Evolutionary conservation across 2,797 vertebrate species (phyloP), one percentile per base, ranked within the genome.

Genomic region (Falco biarmicus): DNA sequence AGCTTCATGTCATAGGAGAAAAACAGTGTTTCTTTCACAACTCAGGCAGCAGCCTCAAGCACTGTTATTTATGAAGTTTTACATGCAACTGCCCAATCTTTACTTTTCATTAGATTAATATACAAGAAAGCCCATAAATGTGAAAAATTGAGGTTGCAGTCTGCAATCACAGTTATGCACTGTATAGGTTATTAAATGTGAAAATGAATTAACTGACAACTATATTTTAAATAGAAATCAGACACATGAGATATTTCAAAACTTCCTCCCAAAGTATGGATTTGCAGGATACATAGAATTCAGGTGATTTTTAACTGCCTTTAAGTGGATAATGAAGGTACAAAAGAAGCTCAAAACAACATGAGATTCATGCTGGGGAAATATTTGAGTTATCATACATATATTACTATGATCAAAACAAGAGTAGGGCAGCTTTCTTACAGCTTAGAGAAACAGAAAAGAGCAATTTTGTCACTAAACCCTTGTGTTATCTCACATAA

Each of bases 1-100:
- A 97, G 96, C 95, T 95, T 47, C 93, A 37, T 94, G 84, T 96
- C 92, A 96, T 8, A 93, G 84, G 84, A 89, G 89, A 92, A 96
- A 94, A 96, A 85, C 92, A 94, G 64, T 41, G 85, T 89, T 97
- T 73, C 87, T 95, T 95, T 95, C 93, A 65, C 68, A 56, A 79
- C 77, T 93, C 20, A 4, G 92, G 86, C 87, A 95, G 93, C 31
- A 91, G 95, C 78, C 70, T 92, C 91, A 83, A 97, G 94, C 79
- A 68, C 45, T 43, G 28, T 92, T 92, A 96, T 96, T 96, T 95
- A 92, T 15, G 57, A 80, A 86, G 69, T 86, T 87, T 90, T 85
- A 48, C 15, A 24, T 17, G 41, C 31, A 60, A 69, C 39, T 57
- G 18, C n/a, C n/a, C 56, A 43, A 84, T 90, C 78, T 90, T 82